A percentile compares a stretch with the other conserved stretches of the same genome.
phyloP scores from a whole-genome alignment of 2,113 vertebrate genomes.

The Talpa occidentalis region DNA sequence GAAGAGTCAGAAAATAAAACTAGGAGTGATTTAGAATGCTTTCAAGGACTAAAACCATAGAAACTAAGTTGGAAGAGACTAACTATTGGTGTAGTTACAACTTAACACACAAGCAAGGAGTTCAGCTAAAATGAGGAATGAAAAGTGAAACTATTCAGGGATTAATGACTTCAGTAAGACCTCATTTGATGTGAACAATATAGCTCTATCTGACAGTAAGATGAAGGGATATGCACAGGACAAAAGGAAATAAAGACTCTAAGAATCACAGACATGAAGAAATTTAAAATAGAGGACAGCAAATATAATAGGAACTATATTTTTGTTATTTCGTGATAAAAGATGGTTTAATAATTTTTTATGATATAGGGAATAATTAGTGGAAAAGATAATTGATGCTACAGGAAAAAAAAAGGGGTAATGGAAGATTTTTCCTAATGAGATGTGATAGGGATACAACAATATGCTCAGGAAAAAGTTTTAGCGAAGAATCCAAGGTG shows the following conservation, averaged over 20 bases:
- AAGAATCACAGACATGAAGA: neutral
- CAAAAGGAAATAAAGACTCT: neutral
- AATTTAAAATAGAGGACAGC: neutral
- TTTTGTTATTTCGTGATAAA: neutral
- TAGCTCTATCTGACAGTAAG: neutral
- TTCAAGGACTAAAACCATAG: neutral
- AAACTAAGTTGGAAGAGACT: neutral
- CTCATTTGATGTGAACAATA: neutral
- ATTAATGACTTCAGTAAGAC: neutral
- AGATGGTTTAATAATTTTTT: neutral
- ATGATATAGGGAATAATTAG: neutral
- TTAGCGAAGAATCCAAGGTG: neutral
- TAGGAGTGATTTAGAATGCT: neutral
- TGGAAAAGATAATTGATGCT: neutral
- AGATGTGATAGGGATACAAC: neutral
- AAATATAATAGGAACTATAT: neutral
- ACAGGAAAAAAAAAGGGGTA: neutral
- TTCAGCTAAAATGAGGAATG: neutral
- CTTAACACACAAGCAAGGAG: neutral
- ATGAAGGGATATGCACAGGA: neutral
- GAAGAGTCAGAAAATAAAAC: neutral
- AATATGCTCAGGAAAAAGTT: neutral
- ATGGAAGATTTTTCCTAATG: neutral
- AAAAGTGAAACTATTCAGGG: neutral
- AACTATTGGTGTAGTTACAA: neutral